Percentiles rank a stretch among this genome's conserved stretches.
Evolutionary conservation across 2,888 invertebrate genomes (phyloP).

Genomic region (Apamea monoglypha): DNA sequence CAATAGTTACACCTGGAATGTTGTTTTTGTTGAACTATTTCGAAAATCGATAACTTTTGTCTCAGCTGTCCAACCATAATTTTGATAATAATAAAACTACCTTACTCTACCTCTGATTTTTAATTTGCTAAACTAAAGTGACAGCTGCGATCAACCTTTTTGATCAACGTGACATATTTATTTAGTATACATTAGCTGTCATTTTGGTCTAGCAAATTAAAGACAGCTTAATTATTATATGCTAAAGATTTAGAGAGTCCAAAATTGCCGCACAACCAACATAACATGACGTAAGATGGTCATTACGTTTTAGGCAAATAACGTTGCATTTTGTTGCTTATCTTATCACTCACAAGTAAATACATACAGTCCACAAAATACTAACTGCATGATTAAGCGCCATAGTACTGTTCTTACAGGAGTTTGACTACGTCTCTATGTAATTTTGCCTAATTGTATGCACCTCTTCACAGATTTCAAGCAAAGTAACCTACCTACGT

Average conservation of each 20-base stretch:
- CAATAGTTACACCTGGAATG: conserved; percentile 78
- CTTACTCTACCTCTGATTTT: not conserved
- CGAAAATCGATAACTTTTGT: conserved; percentile 42
- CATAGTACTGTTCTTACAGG: not conserved
- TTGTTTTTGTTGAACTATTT: conserved; percentile 58
- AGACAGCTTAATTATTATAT: not conserved
- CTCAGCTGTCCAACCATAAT: conserved; percentile 29
- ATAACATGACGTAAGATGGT: conserved; percentile 15
- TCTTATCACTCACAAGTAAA: conserved; percentile 30
- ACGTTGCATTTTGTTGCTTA: conserved; percentile 39
- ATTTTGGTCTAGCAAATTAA: not conserved
- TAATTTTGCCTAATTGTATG: conserved; percentile 2
- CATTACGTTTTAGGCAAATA: conserved; percentile 26
- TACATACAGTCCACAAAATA: conserved; percentile 9
- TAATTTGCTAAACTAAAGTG: not conserved
- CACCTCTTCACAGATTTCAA: conserved; percentile 1
- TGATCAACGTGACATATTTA: not conserved
- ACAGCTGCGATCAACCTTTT: not conserved
- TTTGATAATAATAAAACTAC: conserved; percentile 25
- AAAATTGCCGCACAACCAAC: conserved; percentile 17
- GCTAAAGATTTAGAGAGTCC: not conserved
- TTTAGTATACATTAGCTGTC: not conserved
- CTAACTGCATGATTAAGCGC: conserved; percentile 4
- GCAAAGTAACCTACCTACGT: not conserved
- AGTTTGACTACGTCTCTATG: not conserved